phyloP scores from a whole-genome alignment of 2,888 invertebrate genomes.

The Himalopsyche tibetana region DNA sequence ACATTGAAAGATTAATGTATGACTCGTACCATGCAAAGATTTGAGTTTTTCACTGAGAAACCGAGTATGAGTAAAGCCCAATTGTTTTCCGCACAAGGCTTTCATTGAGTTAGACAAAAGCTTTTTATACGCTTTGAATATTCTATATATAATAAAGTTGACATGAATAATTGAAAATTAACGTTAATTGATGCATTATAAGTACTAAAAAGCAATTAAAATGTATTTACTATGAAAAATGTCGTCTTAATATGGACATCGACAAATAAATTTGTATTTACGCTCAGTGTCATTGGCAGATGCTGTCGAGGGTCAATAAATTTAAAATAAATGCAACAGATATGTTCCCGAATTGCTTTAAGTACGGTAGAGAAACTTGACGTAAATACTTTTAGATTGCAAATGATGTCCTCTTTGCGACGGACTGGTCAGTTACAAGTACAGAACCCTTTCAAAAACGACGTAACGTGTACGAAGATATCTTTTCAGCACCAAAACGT shows the following conservation, averaged over 20 bases:
- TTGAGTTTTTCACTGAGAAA: too few species aligned
- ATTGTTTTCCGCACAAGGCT: too few species aligned
- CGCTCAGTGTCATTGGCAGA: slow-evolving; percentile 4
- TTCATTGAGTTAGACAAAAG: too few species aligned
- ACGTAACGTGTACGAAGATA: slow-evolving; percentile 23
- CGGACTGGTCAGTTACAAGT: slow-evolving; percentile 37
- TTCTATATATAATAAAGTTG: too few species aligned
- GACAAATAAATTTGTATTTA: slow-evolving; percentile 14
- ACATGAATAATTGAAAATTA: too few species aligned
- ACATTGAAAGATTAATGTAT: too few species aligned
- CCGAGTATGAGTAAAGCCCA: too few species aligned
- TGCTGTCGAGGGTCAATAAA: slow-evolving; percentile 14
- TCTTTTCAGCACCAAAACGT: not conserved
- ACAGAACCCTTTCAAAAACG: slow-evolving; percentile 38
- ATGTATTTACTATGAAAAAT: not conserved
- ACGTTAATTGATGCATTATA: too few species aligned
- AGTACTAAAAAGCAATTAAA: not conserved
- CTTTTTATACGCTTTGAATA: too few species aligned
- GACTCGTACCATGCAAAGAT: too few species aligned
- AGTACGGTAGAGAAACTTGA: slow-evolving; percentile 29
- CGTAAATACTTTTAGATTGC: slow-evolving; percentile 42
- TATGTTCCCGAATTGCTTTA: slow-evolving; percentile 33
- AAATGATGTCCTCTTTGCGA: slow-evolving; percentile 25
- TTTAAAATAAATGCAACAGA: slow-evolving; percentile 42
- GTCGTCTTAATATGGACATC: not conserved